Evolutionary conservation across 2,797 vertebrate genomes (phyloP).

Genomic region (Vespertilio murinus): DNA sequence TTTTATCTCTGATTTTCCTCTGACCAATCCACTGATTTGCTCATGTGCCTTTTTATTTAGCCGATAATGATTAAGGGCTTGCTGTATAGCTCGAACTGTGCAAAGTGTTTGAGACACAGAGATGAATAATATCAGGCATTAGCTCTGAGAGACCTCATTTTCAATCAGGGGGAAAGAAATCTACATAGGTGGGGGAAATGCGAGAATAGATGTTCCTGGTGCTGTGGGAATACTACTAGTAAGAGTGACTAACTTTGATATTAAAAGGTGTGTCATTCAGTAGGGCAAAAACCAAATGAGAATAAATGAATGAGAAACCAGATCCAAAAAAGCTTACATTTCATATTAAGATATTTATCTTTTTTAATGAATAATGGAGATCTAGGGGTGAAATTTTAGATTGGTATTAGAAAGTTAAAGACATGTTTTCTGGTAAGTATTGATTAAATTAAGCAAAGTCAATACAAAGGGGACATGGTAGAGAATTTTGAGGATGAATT

Average conservation of each 20-base stretch:
- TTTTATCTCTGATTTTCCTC: neutral
- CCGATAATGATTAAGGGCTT: neutral
- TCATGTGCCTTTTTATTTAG: neutral
- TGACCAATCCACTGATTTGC: neutral
- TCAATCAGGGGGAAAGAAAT: neutral
- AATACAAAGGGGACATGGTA: neutral
- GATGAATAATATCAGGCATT: neutral
- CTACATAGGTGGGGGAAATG: neutral
- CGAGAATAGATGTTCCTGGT: neutral
- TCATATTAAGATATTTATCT: neutral
- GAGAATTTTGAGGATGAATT: neutral
- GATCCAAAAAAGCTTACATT: neutral
- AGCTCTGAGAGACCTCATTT: neutral
- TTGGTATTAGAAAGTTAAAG: neutral
- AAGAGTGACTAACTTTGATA: neutral
- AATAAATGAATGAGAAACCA: neutral
- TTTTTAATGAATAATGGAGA: neutral
- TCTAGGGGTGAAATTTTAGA: neutral
- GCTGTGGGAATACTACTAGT: neutral
- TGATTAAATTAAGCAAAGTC: neutral
- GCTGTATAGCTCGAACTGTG: neutral
- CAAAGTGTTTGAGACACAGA: neutral
- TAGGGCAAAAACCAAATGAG: constrained; percentile 4
- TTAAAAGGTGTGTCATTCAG: constrained; percentile 36
- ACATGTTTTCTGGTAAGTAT: neutral